phyloP scores from a whole-genome alignment of 1,140 invertebrate species.

The Trachymyrmex cornetzi region DNA sequence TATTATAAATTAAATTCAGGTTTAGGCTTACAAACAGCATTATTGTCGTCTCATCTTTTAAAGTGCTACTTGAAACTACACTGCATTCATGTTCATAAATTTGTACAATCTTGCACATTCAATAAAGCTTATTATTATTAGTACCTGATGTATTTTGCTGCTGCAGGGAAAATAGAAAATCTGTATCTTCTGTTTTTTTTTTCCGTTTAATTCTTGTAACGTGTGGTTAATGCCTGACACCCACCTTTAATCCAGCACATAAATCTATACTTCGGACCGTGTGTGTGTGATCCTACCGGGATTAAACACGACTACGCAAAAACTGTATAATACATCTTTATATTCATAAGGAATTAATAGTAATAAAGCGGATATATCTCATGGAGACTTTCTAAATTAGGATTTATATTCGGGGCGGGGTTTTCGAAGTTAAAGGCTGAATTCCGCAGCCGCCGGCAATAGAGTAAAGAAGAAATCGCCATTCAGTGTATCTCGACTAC shows the following conservation, averaged over 20 bases:
- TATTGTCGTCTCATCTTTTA: too few species aligned
- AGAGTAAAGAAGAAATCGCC: neutral
- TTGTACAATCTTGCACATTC: too few species aligned
- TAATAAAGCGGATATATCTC: neutral
- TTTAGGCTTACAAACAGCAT: too few species aligned
- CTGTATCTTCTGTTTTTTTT: neutral
- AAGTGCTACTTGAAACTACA: too few species aligned
- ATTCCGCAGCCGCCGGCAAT: neutral
- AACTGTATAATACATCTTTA: constrained; percentile 23
- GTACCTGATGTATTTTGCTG: neutral
- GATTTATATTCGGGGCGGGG: constrained; percentile 20
- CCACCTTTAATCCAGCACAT: constrained; percentile 8
- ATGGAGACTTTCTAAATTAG: constrained; percentile 26
- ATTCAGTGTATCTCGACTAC: constrained; percentile 23
- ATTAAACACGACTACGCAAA: constrained; percentile 1
- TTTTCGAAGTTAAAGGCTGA: constrained; percentile 29
- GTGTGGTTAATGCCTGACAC: neutral
- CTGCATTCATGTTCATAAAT: too few species aligned
- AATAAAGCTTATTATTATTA: too few species aligned
- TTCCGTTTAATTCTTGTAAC: neutral
- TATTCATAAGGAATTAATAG: constrained; percentile 50
- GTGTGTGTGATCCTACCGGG: neutral
- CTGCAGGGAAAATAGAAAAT: neutral
- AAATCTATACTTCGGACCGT: constrained; percentile 1
- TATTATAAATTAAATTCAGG: too few species aligned